phyloP scores from a whole-genome alignment of 1,140 invertebrate genomes.

The Dinothrombium tinctorium region DNA sequence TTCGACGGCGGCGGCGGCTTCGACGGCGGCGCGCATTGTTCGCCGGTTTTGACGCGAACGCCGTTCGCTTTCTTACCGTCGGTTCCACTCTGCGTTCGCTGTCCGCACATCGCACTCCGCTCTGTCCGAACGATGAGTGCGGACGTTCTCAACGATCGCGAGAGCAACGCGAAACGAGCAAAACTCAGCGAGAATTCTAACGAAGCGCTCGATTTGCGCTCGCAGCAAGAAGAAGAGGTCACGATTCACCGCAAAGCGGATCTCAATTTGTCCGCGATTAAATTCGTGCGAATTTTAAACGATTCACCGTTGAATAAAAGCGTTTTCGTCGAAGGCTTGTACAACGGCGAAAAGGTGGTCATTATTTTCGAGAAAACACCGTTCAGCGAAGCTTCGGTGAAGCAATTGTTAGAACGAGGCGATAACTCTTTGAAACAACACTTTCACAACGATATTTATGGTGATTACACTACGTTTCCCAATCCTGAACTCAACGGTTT shows the following conservation, averaged over 20 bases:
- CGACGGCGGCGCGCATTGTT: no score
- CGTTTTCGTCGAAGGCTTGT: conserved; percentile 17
- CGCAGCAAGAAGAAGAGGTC: neutral
- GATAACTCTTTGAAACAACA: conserved; percentile 13
- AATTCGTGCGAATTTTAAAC: conserved; percentile 3
- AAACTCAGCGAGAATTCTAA: no score
- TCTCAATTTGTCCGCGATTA: conserved; percentile 1
- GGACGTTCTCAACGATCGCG: no score
- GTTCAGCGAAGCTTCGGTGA: conserved; percentile 37
- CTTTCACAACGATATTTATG: conserved; percentile 67
- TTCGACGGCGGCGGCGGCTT: no score
- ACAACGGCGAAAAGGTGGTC: conserved; percentile 34
- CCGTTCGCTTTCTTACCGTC: no score
- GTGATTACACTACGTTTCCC: conserved; percentile 32
- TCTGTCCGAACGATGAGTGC: no score
- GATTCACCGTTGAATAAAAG: neutral
- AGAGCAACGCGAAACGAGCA: no score
- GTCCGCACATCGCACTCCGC: no score
- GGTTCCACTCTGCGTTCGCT: no score
- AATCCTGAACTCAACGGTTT: conserved; percentile 26
- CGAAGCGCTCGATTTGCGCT: conserved; percentile 1
- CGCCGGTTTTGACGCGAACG: no score
- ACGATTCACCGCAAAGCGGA: neutral
- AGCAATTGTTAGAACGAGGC: conserved; percentile 30
- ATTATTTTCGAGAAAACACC: conserved; percentile 59